phyloP scores from a whole-genome alignment of 2,113 vertebrate species.

The Ancistrus triradiatus region DNA sequence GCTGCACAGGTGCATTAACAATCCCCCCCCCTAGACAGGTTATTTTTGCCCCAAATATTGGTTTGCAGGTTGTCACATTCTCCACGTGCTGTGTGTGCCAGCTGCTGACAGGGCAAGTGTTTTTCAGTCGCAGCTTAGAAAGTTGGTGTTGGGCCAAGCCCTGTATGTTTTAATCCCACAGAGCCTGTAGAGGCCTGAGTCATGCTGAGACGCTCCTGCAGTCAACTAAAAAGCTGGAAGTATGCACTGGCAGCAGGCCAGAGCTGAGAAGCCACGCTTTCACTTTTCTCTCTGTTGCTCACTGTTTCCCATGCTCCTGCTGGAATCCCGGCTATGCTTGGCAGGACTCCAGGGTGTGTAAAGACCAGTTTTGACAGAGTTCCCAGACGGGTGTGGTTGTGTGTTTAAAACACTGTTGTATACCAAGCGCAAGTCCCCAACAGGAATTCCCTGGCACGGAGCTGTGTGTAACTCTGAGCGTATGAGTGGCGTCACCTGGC shows the following conservation, averaged over 20 bases:
- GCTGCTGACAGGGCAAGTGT: neutral
- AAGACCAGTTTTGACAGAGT: constrained; percentile 35
- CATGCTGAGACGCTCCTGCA: constrained; percentile 52
- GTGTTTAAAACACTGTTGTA: neutral
- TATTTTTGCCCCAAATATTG: too few relatives aligned
- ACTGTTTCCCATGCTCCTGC: constrained; percentile 38
- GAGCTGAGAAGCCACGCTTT: constrained; percentile 36
- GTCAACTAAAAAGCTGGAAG: constrained; percentile 51
- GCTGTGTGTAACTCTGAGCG: too few relatives aligned
- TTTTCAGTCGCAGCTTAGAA: neutral
- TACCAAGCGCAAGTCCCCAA: too few relatives aligned
- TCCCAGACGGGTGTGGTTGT: neutral
- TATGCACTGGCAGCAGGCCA: constrained; percentile 64
- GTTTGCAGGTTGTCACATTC: neutral
- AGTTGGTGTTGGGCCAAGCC: neutral
- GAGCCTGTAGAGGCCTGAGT: constrained; percentile 35
- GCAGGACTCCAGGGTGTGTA: constrained; percentile 58
- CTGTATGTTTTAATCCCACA: neutral
- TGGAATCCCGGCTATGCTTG: constrained; percentile 55
- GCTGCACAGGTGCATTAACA: too few relatives aligned
- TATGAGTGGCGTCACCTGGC: too few relatives aligned
- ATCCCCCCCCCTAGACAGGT: too few relatives aligned
- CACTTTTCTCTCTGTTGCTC: constrained; percentile 23
- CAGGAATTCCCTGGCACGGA: constrained; percentile 11
- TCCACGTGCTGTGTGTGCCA: neutral